Evolutionary conservation across 2,797 vertebrate genomes (phyloP).

Genomic region (Sarcoramphus papa): DNA sequence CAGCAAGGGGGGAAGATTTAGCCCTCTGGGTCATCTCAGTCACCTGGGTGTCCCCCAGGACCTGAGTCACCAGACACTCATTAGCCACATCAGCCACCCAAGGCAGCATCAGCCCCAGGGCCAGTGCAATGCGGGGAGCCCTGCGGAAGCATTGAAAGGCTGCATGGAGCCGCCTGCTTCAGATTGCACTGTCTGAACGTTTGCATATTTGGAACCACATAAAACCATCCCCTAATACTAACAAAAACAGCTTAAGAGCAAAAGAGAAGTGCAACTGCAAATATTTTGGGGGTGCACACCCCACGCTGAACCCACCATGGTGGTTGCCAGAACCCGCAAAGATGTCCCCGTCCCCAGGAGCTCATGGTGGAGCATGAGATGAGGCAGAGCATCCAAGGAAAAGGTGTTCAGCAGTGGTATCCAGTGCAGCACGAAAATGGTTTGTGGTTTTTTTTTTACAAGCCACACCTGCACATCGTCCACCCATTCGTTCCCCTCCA

Average conservation of each 20-base stretch:
- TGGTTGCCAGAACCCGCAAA: background rate
- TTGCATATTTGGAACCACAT: background rate
- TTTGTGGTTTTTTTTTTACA: background rate
- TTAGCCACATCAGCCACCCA: background rate
- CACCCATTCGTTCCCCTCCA: background rate
- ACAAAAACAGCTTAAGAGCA: background rate
- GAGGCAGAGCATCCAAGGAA: background rate
- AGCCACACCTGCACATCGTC: background rate
- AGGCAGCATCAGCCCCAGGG: background rate
- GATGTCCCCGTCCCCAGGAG: background rate
- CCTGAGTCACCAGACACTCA: constrained; percentile 32
- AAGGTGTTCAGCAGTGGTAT: background rate
- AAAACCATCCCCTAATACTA: background rate
- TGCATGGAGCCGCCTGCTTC: background rate
- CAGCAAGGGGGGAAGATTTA: background rate
- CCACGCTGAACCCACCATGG: rapidly evolving
- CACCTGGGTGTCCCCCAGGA: background rate
- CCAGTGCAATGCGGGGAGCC: rapidly evolving
- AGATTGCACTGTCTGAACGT: background rate
- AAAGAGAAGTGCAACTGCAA: background rate
- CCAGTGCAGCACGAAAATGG: background rate
- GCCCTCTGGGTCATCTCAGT: background rate
- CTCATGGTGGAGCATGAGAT: rapidly evolving
- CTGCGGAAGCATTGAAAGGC: background rate
- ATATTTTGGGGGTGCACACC: rapidly evolving